These are phyloP conservation scores for Sipha maydis DNA, from an alignment of 2,888 invertebrate genomes.

Conservation along the genomic window DNA sequence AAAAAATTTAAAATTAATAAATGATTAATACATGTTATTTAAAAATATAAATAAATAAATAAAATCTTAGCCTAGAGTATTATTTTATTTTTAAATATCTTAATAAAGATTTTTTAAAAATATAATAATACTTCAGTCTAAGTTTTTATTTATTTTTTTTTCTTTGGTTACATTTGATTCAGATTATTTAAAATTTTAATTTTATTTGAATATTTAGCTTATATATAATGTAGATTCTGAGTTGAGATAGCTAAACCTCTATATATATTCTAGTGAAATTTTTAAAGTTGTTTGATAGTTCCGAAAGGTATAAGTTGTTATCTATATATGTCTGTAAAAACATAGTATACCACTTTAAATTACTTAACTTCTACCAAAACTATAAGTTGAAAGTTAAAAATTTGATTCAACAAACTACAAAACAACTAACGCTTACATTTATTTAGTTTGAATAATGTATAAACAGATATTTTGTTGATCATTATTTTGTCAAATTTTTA, in stretches of 20 bases:
- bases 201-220: too few species aligned
- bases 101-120: too few species aligned
- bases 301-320: conserved; percentile 13
- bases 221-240: not conserved
- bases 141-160: too few species aligned
- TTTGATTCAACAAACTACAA: not conserved
- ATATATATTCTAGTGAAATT: not conserved
- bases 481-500: not conserved
- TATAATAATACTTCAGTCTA: too few species aligned
- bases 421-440: not conserved
- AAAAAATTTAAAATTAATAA: too few species aligned
- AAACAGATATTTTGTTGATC: not conserved
- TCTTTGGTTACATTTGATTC: too few species aligned
- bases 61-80: too few species aligned
- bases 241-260: not conserved
- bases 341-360: conserved; percentile 10
- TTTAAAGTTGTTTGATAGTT: conserved; percentile 14
- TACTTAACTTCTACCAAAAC: conserved; percentile 7
- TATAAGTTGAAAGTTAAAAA: not conserved
- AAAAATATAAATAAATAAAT: too few species aligned
- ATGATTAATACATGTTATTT: too few species aligned
- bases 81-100: too few species aligned
- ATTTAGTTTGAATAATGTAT: not conserved
- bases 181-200: too few species aligned
- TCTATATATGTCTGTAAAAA: not conserved